Evolutionary conservation across 1,140 invertebrate genomes (phyloP).

Genomic region (Thaumetopoea pityocampa): DNA sequence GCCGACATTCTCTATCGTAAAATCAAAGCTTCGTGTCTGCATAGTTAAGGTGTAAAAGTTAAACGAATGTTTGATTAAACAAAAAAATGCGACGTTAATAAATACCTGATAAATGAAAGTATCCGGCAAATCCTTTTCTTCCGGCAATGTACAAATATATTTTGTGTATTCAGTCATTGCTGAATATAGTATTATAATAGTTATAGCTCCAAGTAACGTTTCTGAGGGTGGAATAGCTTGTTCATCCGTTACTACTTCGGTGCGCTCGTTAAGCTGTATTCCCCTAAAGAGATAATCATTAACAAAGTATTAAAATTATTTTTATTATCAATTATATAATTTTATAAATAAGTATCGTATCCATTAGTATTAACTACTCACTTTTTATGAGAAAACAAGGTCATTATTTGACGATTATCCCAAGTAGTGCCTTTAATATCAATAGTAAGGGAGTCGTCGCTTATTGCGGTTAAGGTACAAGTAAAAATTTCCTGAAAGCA

Average conservation of each 20-base stretch:
- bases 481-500: constrained; percentile 30
- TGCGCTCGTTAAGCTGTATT: constrained; percentile 41
- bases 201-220: constrained; percentile 30
- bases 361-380: constrained; percentile 22
- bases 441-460: constrained; percentile 43
- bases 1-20: constrained; percentile 50
- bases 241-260: constrained; percentile 36
- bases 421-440: constrained; percentile 50
- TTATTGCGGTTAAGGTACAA: constrained; percentile 36
- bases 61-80: constrained; percentile 1
- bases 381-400: constrained; percentile 48
- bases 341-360: too few relatives aligned
- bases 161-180: constrained; percentile 55
- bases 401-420: constrained; percentile 58
- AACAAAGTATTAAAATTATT: too few relatives aligned
- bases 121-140: constrained; percentile 46
- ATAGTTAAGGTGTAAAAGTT: constrained; percentile 5
- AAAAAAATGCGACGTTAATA: constrained; percentile 1
- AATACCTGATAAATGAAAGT: constrained; percentile 65
- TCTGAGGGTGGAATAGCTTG: constrained; percentile 27
- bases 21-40: constrained; percentile 46
- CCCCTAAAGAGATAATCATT: constrained; percentile 30
- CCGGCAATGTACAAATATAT: constrained; percentile 39
- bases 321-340: too few relatives aligned
- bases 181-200: constrained; percentile 54